A percentile compares a stretch with the other conserved stretches of the same genome.
Conservation (phyloP, 2,888 invertebrate genomes). For the Athalia cordata region DNA sequence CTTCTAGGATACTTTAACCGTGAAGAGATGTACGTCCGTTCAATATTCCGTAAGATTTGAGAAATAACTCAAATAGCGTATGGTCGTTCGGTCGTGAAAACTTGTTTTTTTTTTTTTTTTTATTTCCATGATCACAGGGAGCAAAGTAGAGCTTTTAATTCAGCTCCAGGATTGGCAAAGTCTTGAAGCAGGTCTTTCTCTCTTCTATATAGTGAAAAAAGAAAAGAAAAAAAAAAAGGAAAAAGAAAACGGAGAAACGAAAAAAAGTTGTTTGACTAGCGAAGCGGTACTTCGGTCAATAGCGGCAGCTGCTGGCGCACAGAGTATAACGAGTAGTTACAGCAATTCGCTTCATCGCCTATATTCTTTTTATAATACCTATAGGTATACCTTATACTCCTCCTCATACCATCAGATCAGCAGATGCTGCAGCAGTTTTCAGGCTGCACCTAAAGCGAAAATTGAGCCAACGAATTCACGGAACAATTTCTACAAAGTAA, state of each 20-base stretch:
- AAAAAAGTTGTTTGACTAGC: constrained; percentile 9
- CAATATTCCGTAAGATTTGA: too few relatives aligned
- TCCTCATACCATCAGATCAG: too few relatives aligned
- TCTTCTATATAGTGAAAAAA: too few relatives aligned
- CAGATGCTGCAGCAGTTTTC: too few relatives aligned
- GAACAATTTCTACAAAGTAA: too few relatives aligned
- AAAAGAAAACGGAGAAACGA: neutral
- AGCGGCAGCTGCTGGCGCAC: constrained; percentile 22
- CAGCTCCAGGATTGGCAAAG: neutral
- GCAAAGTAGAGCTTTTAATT: neutral
- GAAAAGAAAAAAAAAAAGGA: constrained; percentile 1
- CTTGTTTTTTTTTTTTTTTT: neutral
- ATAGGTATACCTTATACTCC: neutral
- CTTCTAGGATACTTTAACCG: too few relatives aligned
- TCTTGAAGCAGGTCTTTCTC: neutral
- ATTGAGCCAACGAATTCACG: too few relatives aligned
- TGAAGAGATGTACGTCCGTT: too few relatives aligned
- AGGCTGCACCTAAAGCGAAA: too few relatives aligned
- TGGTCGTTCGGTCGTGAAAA: too few relatives aligned
- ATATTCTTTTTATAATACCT: constrained; percentile 20
- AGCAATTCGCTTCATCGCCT: constrained; percentile 27
- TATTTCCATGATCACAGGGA: neutral
- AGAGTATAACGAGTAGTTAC: constrained; percentile 25
- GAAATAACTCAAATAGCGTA: neutral
- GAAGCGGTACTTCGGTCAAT: constrained; percentile 24